phyloP scores from a whole-genome alignment of 2,113 vertebrate species.

The Paralichthys olivaceus region DNA sequence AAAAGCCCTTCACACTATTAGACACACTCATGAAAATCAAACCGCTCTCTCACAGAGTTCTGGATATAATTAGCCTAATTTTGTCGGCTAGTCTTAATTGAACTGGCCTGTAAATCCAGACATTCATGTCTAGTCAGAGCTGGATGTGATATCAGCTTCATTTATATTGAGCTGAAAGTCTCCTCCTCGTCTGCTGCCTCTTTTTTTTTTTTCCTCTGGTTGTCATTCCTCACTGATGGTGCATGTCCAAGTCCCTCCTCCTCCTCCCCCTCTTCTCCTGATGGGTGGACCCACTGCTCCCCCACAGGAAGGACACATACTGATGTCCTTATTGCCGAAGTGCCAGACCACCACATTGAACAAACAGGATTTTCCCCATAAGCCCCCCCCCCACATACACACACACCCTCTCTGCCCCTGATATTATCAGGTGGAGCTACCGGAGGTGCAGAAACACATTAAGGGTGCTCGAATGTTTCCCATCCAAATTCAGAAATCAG shows the following conservation, averaged over 20 bases:
- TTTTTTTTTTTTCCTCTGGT: not conserved
- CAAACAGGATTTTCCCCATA: conserved; percentile 58
- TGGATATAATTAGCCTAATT: conserved; percentile 58
- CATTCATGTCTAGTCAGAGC: conserved; percentile 35
- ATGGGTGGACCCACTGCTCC: conserved; percentile 24
- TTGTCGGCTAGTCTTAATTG: conserved; percentile 19
- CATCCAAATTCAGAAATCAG: conserved; percentile 57
- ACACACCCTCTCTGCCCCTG: conserved; percentile 18
- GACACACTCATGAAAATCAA: conserved; percentile 1
- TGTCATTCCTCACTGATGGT: conserved; percentile 30
- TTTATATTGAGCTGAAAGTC: conserved; percentile 27
- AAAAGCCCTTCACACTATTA: conserved; percentile 7
- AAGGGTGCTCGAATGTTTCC: conserved; percentile 53
- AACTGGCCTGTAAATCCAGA: conserved; percentile 43
- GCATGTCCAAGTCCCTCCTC: conserved; percentile 29
- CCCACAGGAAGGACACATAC: conserved; percentile 30
- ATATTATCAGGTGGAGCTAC: conserved; percentile 64
- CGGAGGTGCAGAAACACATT: conserved; percentile 50
- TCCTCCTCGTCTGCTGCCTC: conserved; percentile 3
- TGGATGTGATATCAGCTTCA: conserved; percentile 28
- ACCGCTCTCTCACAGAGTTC: conserved; percentile 4
- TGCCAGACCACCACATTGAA: conserved; percentile 50
- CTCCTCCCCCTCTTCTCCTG: conserved; percentile 35
- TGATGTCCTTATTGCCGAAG: conserved; percentile 29
- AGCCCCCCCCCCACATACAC: conserved; percentile 38